These are phyloP conservation scores for Oreortyx pictus DNA, from an alignment of 2,797 vertebrate species.

Conservation along the genomic window DNA sequence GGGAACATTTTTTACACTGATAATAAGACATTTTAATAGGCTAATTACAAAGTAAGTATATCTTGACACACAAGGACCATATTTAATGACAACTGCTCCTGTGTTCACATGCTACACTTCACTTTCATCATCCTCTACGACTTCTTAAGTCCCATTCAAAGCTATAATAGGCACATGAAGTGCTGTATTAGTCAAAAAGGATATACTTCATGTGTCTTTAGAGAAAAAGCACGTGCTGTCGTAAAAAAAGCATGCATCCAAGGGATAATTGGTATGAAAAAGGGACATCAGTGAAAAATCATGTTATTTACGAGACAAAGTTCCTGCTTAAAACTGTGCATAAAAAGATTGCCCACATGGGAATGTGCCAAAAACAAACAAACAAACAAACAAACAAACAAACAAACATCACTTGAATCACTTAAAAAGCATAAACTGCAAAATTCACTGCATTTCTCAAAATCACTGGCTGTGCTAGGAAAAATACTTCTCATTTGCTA, in stretches of 20 bases:
- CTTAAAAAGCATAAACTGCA: not conserved
- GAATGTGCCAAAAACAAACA: not conserved
- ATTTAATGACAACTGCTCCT: not conserved
- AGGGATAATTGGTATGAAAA: not conserved
- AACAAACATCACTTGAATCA: not conserved
- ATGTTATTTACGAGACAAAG: not conserved
- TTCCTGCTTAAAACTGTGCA: not conserved
- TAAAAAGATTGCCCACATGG: not conserved
- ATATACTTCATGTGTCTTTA: not conserved
- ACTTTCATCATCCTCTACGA: slow-evolving; percentile 11
- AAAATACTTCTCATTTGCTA: not conserved
- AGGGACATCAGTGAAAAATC: not conserved
- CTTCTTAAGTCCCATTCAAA: not conserved
- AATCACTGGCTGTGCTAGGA: not conserved
- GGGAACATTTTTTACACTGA: not conserved
- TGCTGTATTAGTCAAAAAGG: not conserved
- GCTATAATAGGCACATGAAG: slow-evolving; percentile 32
- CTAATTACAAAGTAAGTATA: not conserved
- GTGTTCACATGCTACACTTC: not conserved
- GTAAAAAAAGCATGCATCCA: not conserved
- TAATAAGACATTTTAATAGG: slow-evolving; percentile 32
- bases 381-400: too few relatives aligned
- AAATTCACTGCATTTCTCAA: not conserved
- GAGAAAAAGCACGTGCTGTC: not conserved
- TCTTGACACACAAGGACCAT: not conserved